Percentiles rank a stretch among this genome's conserved stretches.
phyloP scores from a whole-genome alignment of 2,113 vertebrate genomes.

The Cygnus buccinator region DNA sequence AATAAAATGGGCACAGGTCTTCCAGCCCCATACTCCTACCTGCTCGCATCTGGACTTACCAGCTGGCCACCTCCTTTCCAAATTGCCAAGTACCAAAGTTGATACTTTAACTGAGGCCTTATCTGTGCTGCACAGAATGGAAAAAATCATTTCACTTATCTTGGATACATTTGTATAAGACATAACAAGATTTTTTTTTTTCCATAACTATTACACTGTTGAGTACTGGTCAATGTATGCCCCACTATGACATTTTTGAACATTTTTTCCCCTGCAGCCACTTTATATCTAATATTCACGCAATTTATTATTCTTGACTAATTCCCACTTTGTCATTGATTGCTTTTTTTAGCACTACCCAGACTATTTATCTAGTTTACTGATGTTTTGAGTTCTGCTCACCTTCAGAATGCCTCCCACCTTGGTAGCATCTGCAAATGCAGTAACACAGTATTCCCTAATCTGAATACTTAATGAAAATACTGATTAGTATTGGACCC shows the following conservation, averaged over 20 bases:
- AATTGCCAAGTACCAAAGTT: not conserved
- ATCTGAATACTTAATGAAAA: not conserved
- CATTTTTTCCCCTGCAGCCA: not conserved
- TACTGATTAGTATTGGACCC: not conserved
- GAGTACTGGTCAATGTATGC: not conserved
- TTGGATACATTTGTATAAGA: not conserved
- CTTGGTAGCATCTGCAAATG: not conserved
- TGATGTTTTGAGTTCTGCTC: not conserved
- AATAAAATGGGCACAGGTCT: not conserved
- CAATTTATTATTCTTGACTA: not conserved
- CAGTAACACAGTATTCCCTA: not conserved
- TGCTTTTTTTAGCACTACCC: not conserved
- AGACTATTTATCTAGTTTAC: not conserved
- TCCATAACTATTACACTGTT: not conserved
- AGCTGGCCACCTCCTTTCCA: not conserved
- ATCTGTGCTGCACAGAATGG: not conserved
- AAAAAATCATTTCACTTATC: slow-evolving; percentile 5
- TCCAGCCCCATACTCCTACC: not conserved
- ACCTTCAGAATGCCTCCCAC: not conserved
- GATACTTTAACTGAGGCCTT: not conserved
- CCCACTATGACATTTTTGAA: not conserved
- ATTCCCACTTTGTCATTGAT: not conserved
- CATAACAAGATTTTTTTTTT: not conserved
- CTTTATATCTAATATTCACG: not conserved
- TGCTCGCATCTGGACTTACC: not conserved